Base-by-base conservation (phyloP, 2,888 invertebrate species). In the Lochmaea capreae region DNA sequence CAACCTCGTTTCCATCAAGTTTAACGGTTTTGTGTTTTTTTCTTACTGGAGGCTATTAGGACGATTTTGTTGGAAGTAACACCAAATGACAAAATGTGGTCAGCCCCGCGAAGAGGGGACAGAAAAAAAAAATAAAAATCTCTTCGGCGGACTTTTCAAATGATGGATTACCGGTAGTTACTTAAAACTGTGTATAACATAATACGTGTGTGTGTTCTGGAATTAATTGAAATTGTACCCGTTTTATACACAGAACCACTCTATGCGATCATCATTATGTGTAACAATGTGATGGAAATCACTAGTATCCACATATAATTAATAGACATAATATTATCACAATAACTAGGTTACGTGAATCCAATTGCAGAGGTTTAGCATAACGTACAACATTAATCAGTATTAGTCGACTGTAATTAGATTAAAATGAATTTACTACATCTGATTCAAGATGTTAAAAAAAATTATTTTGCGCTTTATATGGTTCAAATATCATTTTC, bases 281-380 rank as follows among this genome's bases (percentile, higher is more conserved):
- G 46, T 70, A 70, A 70, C 63, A 70, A 22, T 43, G 63, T 71
- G 65, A 71, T 71, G 71, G 57, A 58, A 65, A 71, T 58, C 58
- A 18, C 65, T 61, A 70, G 39, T 57, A 70, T 63, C 71, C 71
- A 71, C 65, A 71, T 71, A 65, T 71, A 65, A 71, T 71, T 71
- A 71, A 71, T 71, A 71, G 63, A 57, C 65, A 65, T 42, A 57
- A 52, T 69, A 61, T 57, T 70, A 61, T 65, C 65, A 70, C 65
- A 70, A 65, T 70, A 70, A 70, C 65, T 65, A n/a, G 14, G 65
- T 70, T 70, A 70, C 16, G 9, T 46, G 70, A 54, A 63, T 70
- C 26, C 57, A 42, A 57, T 65, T 46, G 52, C 52, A 65, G 57
- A 62, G 65, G 33, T 65, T 18, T 42, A 58, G 22, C 54, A 70